These are phyloP conservation scores for Alethe castanea DNA, from an alignment of 2,113 vertebrate species.

Conservation along the genomic window DNA sequence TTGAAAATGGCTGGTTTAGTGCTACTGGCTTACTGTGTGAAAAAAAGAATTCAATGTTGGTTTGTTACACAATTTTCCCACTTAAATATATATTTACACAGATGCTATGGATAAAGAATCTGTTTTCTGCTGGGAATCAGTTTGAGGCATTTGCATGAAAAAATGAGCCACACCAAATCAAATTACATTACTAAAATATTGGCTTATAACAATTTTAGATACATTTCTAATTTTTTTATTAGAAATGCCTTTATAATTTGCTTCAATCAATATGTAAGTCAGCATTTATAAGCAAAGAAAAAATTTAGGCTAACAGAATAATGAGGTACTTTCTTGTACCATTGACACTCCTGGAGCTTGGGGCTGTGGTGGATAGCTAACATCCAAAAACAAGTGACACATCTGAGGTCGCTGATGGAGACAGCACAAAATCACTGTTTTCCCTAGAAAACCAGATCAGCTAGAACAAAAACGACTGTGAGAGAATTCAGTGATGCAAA, in stretches of 20 bases:
- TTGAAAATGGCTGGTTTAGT: not conserved
- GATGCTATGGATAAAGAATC: not conserved
- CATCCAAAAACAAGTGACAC: fast-evolving
- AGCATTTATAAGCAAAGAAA: not conserved
- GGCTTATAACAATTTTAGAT: not conserved
- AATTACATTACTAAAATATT: not conserved
- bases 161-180: not conserved
- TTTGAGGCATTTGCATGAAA: not conserved
- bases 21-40: not conserved
- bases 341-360: fast-evolving
- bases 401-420: not conserved
- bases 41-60: not conserved
- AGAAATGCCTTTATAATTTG: not conserved
- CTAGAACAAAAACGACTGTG: not conserved
- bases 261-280: not conserved
- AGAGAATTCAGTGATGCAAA: not conserved
- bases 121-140: not conserved
- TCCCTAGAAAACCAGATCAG: not conserved
- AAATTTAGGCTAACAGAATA: not conserved
- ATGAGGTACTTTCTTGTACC: not conserved
- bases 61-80: not conserved
- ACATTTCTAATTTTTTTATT: not conserved
- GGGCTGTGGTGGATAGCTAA: too few species aligned
- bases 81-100: not conserved
- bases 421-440: not conserved